These are phyloP conservation scores for Neodontobutis hainanensis DNA, from an alignment of 2,113 vertebrate genomes.

Conservation along the genomic window DNA sequence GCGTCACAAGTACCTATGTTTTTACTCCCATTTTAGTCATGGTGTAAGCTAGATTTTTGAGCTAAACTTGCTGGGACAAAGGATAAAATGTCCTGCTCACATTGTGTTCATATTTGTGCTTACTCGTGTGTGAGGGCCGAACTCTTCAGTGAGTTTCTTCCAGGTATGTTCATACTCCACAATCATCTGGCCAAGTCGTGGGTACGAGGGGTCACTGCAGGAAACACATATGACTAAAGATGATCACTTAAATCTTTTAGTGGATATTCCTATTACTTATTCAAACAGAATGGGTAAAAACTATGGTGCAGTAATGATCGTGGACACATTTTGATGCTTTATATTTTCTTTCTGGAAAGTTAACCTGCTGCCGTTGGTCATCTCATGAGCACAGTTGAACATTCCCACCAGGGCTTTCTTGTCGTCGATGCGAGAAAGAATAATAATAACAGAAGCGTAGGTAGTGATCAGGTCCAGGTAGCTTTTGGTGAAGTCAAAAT, in stretches of 20 bases:
- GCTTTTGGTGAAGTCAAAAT: slow-evolving; percentile 90
- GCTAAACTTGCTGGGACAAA: too few relatives aligned
- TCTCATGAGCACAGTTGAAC: slow-evolving; percentile 91
- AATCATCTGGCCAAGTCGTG: slow-evolving; percentile 91
- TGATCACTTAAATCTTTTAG: too few relatives aligned
- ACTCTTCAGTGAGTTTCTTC: slow-evolving; percentile 92
- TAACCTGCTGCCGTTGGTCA: slow-evolving; percentile 88
- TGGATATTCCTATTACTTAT: too few relatives aligned
- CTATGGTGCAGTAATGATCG: too few relatives aligned
- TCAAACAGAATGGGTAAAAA: too few relatives aligned
- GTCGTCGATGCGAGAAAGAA: slow-evolving; percentile 90
- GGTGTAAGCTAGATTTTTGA: too few relatives aligned
- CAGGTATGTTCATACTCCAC: slow-evolving; percentile 91
- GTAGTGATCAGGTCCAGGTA: slow-evolving; percentile 93
- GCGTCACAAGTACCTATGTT: too few relatives aligned
- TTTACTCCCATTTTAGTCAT: too few relatives aligned
- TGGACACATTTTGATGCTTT: too few relatives aligned
- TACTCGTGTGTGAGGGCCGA: slow-evolving; percentile 91
- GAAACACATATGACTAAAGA: not conserved
- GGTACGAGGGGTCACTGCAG: slow-evolving; percentile 86
- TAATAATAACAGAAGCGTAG: slow-evolving; percentile 88
- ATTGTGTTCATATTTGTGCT: not conserved
- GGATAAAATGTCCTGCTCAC: too few relatives aligned
- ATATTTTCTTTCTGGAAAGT: not conserved
- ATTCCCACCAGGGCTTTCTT: slow-evolving; percentile 86